Base-by-base conservation (phyloP, 1,140 invertebrate genomes). In the Bombus impatiens region DNA sequence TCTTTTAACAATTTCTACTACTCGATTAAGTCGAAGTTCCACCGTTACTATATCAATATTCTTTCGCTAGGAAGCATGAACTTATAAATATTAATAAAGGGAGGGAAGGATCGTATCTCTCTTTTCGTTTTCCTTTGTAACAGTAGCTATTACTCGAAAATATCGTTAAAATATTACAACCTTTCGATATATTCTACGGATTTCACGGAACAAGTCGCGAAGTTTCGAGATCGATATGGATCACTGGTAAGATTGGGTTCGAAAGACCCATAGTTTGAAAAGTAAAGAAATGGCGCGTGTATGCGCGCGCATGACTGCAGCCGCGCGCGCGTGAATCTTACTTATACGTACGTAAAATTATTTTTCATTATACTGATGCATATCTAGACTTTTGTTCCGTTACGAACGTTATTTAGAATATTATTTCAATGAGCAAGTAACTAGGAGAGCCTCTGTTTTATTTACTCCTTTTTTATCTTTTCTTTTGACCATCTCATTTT, bases 371-470 rank as follows among this genome's bases (percentile, higher is more conserved):
- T 87, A 88, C 75, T 87, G 88, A 91, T 84, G 86, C 88, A 86
- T 89, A 92, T 90, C 87, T 92, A 92, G 87, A 92, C 88, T 92
- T 90, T 92, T 90, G 87, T 92, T 92, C 87, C 82, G 77, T 87
- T 91, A 91, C 79, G 84, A 90, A 89, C 91, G 88, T 91, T 90
- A 91, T 92, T 93, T 93, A 93, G 92, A 92, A 93, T 91, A 92
- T 92, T 92, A 92, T 93, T 91, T 93, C 84, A 92, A 91, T 92
- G 92, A 92, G 92, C 92, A 92, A 92, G 88, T 92, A 91, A 92
- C 91, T 92, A 89, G 88, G 87, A 92, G 88, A 84, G 77, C 62
- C 42, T 77, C 78, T 81, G 59, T 86, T 78, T 84, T 78, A 84
- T 78, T 86, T 84, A 88, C 53, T 74, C 53, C 72, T 32, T 87